A percentile compares a stretch with the other conserved stretches of the same genome.
Conservation (phyloP, 2,888 invertebrate genomes). For the Mycogona germanica region DNA sequence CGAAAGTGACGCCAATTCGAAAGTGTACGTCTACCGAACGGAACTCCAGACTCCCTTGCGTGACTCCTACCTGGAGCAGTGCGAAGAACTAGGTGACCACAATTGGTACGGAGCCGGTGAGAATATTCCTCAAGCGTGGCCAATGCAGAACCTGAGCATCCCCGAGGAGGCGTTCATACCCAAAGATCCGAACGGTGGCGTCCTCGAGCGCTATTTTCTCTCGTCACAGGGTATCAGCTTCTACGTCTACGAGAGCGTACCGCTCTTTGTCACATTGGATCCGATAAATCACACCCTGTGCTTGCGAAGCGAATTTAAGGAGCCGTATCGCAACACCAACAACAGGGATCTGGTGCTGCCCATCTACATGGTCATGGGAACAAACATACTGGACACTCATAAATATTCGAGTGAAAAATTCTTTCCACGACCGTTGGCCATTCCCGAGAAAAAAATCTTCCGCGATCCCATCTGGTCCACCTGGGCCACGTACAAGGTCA, state of each 20-base stretch:
- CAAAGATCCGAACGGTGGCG: conserved; percentile 45
- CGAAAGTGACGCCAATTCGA: neutral
- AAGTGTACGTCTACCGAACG: neutral
- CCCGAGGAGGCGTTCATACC: conserved; percentile 58
- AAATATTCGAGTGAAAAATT: neutral
- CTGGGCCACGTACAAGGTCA: conserved; percentile 22
- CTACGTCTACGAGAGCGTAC: conserved; percentile 60
- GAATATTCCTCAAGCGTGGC: conserved; percentile 47
- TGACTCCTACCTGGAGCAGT: conserved; percentile 20
- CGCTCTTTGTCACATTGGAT: conserved; percentile 49
- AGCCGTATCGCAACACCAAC: conserved; percentile 37
- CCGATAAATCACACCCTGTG: conserved; percentile 23
- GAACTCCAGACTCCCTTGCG: too few relatives aligned
- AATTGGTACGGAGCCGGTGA: conserved; percentile 27
- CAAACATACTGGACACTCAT: conserved; percentile 62
- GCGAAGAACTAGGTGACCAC: conserved; percentile 24
- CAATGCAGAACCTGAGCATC: conserved; percentile 46
- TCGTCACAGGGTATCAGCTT: conserved; percentile 74
- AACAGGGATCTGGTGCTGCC: conserved; percentile 19
- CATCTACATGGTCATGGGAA: conserved; percentile 70
- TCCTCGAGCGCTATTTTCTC: conserved; percentile 68
- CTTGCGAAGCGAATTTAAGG: conserved; percentile 30
- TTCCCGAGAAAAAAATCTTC: conserved; percentile 31
- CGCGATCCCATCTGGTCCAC: conserved; percentile 48
- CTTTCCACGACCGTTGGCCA: conserved; percentile 25